These are phyloP conservation scores for Ophiothrix spiculata DNA, from an alignment of 35 echinoderm and acorn worm genomes.

Conservation along the genomic window DNA sequence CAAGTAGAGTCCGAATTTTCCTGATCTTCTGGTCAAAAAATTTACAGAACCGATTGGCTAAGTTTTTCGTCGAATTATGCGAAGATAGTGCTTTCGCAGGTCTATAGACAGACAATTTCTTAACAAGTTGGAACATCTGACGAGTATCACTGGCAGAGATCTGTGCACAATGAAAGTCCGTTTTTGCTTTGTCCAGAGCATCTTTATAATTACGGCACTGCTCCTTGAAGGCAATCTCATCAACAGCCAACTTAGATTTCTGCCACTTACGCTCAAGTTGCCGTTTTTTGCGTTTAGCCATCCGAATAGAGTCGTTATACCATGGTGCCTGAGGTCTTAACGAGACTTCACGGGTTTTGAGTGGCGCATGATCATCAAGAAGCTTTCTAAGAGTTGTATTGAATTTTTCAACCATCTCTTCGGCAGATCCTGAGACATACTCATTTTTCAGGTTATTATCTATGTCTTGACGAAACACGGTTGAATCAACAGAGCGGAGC, in stretches of 20 bases:
- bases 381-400: neutral
- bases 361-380: conserved; percentile 29
- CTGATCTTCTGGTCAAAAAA: neutral
- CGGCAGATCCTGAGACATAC: neutral
- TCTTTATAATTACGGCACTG: conserved; percentile 2
- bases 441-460: neutral
- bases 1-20: neutral
- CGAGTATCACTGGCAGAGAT: neutral
- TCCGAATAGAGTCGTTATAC: conserved; percentile 19
- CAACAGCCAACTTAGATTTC: conserved; percentile 4
- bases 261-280: conserved; percentile 20
- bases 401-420: conserved; percentile 34
- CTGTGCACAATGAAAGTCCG: conserved; percentile 14
- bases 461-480: neutral
- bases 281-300: conserved; percentile 3
- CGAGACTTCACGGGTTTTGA: neutral
- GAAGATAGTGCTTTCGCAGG: neutral
- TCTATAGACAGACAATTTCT: neutral
- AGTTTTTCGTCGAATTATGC: neutral
- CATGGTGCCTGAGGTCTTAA: conserved; percentile 36
- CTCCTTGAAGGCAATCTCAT: conserved; percentile 14
- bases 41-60: neutral
- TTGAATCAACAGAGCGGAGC: neutral
- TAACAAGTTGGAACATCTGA: neutral
- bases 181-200: conserved; percentile 4